Conservation (phyloP, 2,888 invertebrate species). For the Rhagophthalmus giganteus region DNA sequence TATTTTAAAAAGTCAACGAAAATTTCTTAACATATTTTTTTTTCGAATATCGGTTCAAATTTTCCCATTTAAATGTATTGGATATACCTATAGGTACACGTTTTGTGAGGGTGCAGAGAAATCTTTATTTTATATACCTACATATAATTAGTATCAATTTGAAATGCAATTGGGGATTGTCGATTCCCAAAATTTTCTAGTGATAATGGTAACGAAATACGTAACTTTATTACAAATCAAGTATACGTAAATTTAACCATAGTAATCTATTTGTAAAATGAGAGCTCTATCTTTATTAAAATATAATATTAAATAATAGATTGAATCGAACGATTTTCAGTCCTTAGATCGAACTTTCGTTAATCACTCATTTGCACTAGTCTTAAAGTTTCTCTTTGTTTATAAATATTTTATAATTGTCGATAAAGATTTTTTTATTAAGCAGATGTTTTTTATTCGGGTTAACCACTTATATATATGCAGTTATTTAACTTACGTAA, state of each 20-base stretch:
- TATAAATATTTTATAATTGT: constrained; percentile 14
- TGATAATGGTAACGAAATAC: constrained; percentile 50
- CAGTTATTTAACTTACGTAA: constrained; percentile 46
- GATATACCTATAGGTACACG: constrained; percentile 21
- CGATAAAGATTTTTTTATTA: constrained; percentile 16
- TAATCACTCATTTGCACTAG: constrained; percentile 24
- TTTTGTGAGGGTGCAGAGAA: constrained; percentile 29
- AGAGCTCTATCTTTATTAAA: constrained; percentile 35
- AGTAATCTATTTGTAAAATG: constrained; percentile 47
- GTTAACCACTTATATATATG: constrained; percentile 43
- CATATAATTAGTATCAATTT: constrained; percentile 30
- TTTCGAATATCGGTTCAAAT: constrained; percentile 9
- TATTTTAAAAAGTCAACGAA: constrained; percentile 6
- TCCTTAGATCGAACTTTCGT: constrained; percentile 8
- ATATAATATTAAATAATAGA: constrained; percentile 19
- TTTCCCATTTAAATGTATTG: constrained; percentile 21
- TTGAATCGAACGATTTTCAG: constrained; percentile 17
- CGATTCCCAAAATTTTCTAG: constrained; percentile 28
- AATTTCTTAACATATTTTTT: constrained; percentile 17
- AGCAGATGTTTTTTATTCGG: constrained; percentile 22
- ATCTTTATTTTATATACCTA: constrained; percentile 31
- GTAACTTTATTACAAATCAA: constrained; percentile 54
- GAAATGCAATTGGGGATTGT: constrained; percentile 25
- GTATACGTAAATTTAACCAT: constrained; percentile 51
- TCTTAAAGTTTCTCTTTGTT: constrained; percentile 21